Conservation (phyloP, 2,113 vertebrate species). For the Pholis gunnellus region DNA sequence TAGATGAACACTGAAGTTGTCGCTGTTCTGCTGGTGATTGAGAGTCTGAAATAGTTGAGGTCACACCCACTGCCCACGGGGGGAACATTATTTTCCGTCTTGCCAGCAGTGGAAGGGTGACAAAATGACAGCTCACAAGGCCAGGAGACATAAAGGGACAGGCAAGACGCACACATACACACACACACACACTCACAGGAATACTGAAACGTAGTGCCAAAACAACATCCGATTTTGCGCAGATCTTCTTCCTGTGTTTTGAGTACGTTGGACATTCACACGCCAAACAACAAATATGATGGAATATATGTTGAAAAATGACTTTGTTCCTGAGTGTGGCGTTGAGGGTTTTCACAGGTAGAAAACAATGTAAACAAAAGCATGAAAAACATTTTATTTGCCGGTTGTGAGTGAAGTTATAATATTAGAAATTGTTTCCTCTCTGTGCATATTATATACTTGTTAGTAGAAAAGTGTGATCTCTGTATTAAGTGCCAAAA, state of each 20-base stretch:
- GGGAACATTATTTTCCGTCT: constrained; percentile 53
- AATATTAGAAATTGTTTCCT: neutral
- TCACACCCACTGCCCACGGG: constrained; percentile 44
- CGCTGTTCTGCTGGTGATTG: constrained; percentile 29
- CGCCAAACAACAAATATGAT: neutral
- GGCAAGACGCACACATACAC: neutral
- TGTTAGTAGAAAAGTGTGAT: neutral
- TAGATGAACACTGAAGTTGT: constrained; percentile 30
- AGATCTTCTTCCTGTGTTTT: neutral
- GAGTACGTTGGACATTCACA: neutral
- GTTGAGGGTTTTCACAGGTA: neutral
- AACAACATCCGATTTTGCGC: neutral
- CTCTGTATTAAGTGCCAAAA: neutral
- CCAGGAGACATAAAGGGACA: constrained; percentile 14
- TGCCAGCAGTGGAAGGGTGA: constrained; percentile 31
- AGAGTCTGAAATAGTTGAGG: constrained; percentile 43
- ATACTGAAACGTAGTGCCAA: neutral
- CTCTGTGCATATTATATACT: neutral
- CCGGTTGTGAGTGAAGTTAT: neutral
- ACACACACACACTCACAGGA: neutral
- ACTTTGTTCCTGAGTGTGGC: neutral
- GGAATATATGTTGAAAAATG: no score
- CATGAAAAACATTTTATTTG: neutral
- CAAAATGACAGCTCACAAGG: constrained; percentile 25
- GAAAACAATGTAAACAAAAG: neutral